phyloP scores from a whole-genome alignment of 2,113 vertebrate genomes.

The Poicephalus meyeri region DNA sequence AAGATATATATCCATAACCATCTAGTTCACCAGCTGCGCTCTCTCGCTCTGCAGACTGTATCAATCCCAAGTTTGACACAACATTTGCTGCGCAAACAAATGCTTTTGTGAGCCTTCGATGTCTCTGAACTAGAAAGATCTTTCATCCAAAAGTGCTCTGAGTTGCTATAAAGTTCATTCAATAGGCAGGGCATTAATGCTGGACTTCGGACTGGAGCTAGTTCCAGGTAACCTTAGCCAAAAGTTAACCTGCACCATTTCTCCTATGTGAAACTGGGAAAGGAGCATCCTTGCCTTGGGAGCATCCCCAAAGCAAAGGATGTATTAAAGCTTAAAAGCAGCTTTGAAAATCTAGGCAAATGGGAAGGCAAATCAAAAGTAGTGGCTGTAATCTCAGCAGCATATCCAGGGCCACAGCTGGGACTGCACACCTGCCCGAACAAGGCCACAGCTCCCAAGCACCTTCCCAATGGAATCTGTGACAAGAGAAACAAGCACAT shows the following conservation, averaged over 20 bases:
- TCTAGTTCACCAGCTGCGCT: not conserved
- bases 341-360: not conserved
- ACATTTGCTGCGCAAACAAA: not conserved
- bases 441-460: not conserved
- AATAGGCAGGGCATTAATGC: not conserved
- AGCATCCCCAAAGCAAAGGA: not conserved
- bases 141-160: not conserved
- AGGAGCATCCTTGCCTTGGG: not conserved
- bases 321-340: not conserved
- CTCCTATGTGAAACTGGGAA: not conserved
- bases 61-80: not conserved
- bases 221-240: not conserved
- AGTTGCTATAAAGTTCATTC: not conserved
- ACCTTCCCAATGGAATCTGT: rapidly evolving
- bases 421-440: not conserved
- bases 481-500: not conserved
- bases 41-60: not conserved
- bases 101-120: not conserved
- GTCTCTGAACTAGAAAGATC: not conserved
- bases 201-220: not conserved
- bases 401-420: constrained; percentile 1
- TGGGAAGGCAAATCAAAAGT: not conserved
- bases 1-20: not conserved
- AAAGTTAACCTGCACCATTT: not conserved
- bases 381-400: not conserved